phyloP scores from a whole-genome alignment of 1,140 invertebrate species.

The Streblospio benedicti region DNA sequence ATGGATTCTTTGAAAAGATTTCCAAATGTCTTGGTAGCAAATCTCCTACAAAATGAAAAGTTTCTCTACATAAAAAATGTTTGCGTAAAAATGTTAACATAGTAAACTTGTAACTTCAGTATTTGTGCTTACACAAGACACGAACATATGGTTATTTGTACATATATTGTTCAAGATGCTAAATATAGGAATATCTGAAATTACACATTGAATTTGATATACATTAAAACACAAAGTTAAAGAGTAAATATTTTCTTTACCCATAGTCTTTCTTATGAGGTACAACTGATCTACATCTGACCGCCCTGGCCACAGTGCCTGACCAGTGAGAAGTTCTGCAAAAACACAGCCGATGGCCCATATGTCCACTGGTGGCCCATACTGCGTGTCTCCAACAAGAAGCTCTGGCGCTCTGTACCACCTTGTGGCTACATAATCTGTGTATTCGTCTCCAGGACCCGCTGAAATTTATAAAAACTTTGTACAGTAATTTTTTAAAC shows the following conservation, averaged over 20 bases:
- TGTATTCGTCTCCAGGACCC: constrained; percentile 89
- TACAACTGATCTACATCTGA: constrained; percentile 97
- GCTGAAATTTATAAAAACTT: constrained; percentile 26
- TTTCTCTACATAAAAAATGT: too few relatives aligned
- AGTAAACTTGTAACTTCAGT: too few relatives aligned
- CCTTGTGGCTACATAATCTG: constrained; percentile 96
- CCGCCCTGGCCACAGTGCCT: constrained; percentile 84
- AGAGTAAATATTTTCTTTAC: too few relatives aligned
- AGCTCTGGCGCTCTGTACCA: constrained; percentile 96
- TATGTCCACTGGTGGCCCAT: constrained; percentile 92
- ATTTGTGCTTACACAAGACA: too few relatives aligned
- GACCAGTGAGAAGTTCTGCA: constrained; percentile 76
- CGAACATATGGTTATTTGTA: background rate
- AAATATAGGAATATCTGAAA: too few relatives aligned
- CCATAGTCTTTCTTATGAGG: constrained; percentile 77
- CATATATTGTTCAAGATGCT: too few relatives aligned
- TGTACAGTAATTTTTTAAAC: too few relatives aligned
- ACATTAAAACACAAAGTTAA: too few relatives aligned
- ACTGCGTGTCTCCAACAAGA: constrained; percentile 92
- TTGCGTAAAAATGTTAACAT: too few relatives aligned
- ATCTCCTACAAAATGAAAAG: constrained; percentile 58
- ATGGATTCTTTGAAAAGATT: constrained; percentile 90
- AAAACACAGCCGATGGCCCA: constrained; percentile 89
- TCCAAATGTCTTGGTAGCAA: constrained; percentile 85
- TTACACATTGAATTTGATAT: too few relatives aligned